phyloP scores from a whole-genome alignment of 2,888 invertebrate genomes.

The Dione juno region DNA sequence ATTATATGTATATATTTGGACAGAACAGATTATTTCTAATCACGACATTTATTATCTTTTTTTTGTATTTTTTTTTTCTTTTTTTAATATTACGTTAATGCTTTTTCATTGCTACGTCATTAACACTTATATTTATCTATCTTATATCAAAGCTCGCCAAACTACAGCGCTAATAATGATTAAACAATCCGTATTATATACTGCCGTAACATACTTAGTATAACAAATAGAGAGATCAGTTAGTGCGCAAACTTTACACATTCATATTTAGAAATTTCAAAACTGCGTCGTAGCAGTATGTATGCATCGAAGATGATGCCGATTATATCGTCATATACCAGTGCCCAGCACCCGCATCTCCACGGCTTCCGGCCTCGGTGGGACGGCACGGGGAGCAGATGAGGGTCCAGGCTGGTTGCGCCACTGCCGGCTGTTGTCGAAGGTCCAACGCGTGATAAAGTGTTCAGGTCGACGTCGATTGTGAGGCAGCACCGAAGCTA shows the following conservation, averaged over 20 bases:
- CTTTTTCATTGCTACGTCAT: too few species aligned
- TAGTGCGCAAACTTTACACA: neutral
- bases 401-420: constrained; percentile 28
- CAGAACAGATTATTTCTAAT: neutral
- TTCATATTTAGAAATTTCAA: neutral
- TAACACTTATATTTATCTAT: too few species aligned
- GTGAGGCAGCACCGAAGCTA: constrained; percentile 28
- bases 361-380: constrained; percentile 26
- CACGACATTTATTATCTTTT: neutral
- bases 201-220: neutral
- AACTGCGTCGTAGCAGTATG: neutral
- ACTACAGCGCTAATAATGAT: neutral
- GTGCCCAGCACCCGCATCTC: constrained; percentile 28
- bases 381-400: neutral
- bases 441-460: constrained; percentile 61
- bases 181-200: neutral
- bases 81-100: neutral
- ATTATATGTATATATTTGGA: neutral
- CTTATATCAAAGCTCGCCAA: constrained; percentile 4
- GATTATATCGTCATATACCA: constrained; percentile 1
- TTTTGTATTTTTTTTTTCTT: neutral
- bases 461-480: constrained; percentile 49
- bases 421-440: constrained; percentile 57
- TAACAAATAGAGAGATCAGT: neutral
- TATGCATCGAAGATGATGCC: neutral